These are phyloP conservation scores for Acanthopleura granulata DNA, from an alignment of 2,888 invertebrate genomes.

Conservation along the genomic window DNA sequence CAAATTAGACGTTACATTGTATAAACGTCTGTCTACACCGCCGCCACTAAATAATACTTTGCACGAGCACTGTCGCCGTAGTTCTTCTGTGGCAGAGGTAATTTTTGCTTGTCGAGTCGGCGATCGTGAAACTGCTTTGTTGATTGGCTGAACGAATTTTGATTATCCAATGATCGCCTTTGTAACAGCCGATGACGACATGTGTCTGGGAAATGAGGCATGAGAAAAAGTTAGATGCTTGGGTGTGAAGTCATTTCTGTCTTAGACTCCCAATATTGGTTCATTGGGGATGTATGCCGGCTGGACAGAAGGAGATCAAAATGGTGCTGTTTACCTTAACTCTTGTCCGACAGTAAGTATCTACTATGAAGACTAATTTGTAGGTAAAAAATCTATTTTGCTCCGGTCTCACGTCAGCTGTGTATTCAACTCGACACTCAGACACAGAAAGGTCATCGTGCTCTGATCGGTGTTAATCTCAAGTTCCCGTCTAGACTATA, in stretches of 20 bases:
- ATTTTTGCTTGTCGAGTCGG: background rate
- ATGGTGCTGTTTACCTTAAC: conserved; percentile 55
- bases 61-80: background rate
- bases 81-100: conserved; percentile 13
- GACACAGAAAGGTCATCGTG: background rate
- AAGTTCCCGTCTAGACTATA: background rate
- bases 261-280: background rate
- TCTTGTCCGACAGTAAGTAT: conserved; percentile 54
- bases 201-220: conserved; percentile 20
- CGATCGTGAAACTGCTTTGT: background rate
- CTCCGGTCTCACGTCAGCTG: background rate
- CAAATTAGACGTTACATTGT: too few relatives aligned
- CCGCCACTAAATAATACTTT: too few relatives aligned
- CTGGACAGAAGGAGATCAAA: conserved; percentile 5
- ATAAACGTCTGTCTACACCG: too few relatives aligned
- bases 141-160: background rate
- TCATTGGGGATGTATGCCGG: background rate
- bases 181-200: conserved; percentile 13
- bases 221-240: conserved; percentile 17
- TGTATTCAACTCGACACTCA: background rate
- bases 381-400: background rate
- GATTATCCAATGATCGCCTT: background rate
- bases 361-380: background rate
- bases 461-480: background rate
- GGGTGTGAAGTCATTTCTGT: conserved; percentile 6